Percentiles rank a stretch among this genome's conserved stretches.
These are phyloP conservation scores for Elephantulus edwardii DNA, from an alignment of 2,113 vertebrate species.

Conservation along the genomic window DNA sequence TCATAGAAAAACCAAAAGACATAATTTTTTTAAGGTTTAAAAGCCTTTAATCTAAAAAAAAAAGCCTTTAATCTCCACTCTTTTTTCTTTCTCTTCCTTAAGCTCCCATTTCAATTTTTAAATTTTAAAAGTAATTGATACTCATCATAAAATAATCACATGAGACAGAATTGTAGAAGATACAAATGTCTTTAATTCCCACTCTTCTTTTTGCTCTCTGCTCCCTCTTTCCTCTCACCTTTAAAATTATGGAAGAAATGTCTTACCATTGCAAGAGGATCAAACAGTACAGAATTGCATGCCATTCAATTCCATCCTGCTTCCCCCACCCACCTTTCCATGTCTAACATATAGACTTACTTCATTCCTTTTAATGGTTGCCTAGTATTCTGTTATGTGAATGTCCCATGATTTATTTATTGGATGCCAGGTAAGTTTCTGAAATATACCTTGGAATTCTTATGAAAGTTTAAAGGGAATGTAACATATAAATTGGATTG, in stretches of 20 bases:
- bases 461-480: slow-evolving; percentile 64
- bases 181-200: background rate
- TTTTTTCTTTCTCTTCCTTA: background rate
- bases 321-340: background rate
- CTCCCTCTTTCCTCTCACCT: background rate
- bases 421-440: slow-evolving; percentile 72
- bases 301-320: accelerated
- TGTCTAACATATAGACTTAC: background rate
- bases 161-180: background rate
- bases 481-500: slow-evolving; percentile 62
- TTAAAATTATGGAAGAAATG: background rate
- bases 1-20: slow-evolving; percentile 15
- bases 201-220: background rate
- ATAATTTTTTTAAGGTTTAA: background rate
- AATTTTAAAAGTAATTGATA: slow-evolving; percentile 6
- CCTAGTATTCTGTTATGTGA: slow-evolving; percentile 56
- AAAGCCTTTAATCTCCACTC: background rate
- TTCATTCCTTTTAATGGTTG: slow-evolving; percentile 66
- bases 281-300: background rate
- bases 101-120: background rate
- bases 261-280: slow-evolving; percentile 9
- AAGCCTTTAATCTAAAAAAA: slow-evolving; percentile 1
- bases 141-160: slow-evolving; percentile 12
- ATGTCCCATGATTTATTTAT: slow-evolving; percentile 44
- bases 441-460: slow-evolving; percentile 58